Conservation (phyloP, 2,113 vertebrate species). For the Clarias macrocephalus region DNA sequence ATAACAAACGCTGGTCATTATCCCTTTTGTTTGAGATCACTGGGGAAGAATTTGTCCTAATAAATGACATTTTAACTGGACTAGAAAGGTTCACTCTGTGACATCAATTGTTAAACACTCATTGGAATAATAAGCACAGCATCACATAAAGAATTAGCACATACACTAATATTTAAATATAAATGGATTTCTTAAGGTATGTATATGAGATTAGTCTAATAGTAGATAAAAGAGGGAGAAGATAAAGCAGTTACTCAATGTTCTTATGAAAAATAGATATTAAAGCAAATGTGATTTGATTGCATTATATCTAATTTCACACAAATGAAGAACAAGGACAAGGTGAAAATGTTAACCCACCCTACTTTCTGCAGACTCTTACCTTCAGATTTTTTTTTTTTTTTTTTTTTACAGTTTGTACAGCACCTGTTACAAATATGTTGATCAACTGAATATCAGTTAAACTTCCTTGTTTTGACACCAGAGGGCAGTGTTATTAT, state of each 20-base stretch:
- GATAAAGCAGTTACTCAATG: background rate
- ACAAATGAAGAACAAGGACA: background rate
- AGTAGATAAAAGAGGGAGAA: background rate
- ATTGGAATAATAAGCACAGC: background rate
- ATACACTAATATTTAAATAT: background rate
- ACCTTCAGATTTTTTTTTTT: background rate
- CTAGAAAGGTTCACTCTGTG: background rate
- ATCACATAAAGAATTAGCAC: background rate
- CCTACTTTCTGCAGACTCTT: background rate
- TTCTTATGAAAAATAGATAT: background rate
- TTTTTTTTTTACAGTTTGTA: too few relatives aligned
- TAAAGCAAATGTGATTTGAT: background rate
- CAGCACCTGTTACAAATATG: background rate
- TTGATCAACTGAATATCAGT: background rate
- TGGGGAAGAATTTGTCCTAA: background rate
- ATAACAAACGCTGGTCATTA: background rate
- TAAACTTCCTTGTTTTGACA: constrained; percentile 41
- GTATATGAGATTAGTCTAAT: background rate
- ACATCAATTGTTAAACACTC: background rate
- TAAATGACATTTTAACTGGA: background rate
- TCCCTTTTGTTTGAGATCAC: background rate
- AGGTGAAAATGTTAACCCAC: background rate
- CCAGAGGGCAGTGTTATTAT: constrained; percentile 61
- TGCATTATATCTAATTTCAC: background rate
- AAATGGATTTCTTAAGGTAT: background rate